phyloP scores from a whole-genome alignment of 2,888 invertebrate species.

The Argyresthia albistria region DNA sequence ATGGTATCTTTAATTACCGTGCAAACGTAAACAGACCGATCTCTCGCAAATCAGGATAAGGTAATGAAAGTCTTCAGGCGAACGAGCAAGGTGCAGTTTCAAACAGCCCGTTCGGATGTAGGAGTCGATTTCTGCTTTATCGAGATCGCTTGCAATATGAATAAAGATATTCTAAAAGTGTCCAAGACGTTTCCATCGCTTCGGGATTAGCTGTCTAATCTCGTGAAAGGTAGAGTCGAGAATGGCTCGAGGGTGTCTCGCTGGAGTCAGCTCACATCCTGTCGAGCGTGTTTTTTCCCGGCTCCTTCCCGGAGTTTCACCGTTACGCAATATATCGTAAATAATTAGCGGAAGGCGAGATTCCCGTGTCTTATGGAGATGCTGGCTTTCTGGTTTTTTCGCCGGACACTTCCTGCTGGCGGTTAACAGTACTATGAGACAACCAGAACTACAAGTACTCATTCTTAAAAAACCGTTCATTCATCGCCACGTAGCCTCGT shows the following conservation, averaged over 20 bases:
- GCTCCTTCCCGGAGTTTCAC: conserved; percentile 69
- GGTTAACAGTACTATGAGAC: conserved; percentile 33
- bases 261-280: conserved; percentile 51
- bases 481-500: not conserved
- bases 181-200: conserved; percentile 29
- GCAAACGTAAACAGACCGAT: conserved; percentile 52
- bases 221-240: conserved; percentile 24
- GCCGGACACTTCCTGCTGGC: conserved; percentile 50
- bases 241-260: conserved; percentile 26
- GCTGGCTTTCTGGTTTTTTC: conserved; percentile 58
- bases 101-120: conserved; percentile 29
- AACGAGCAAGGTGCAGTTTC: conserved; percentile 33
- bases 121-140: conserved; percentile 51
- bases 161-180: conserved; percentile 67
- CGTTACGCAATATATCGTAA: conserved; percentile 72
- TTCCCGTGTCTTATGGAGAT: conserved; percentile 70
- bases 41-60: conserved; percentile 18
- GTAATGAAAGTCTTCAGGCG: conserved; percentile 22
- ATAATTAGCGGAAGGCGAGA: conserved; percentile 72
- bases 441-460: not conserved
- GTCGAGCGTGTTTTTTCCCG: conserved; percentile 62
- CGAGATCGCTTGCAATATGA: conserved; percentile 65
- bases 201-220: conserved; percentile 32
- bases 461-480: not conserved
- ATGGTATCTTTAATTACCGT: conserved; percentile 66